Evolutionary conservation across 2,113 vertebrate genomes (phyloP).

Genomic region (Chaetops frenatus): DNA sequence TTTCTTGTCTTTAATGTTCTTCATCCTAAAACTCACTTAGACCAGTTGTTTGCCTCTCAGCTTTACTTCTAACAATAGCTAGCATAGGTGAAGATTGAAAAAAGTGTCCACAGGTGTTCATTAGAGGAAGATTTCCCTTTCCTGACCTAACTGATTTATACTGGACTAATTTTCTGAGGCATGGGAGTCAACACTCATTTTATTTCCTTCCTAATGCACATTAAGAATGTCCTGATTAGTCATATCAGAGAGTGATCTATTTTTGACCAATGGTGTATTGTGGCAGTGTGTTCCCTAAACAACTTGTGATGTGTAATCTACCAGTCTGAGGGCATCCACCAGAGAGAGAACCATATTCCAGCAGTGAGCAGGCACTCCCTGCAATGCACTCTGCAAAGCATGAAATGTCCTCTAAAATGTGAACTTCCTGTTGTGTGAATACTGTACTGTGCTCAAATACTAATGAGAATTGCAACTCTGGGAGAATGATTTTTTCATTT

Average conservation of each 20-base stretch:
- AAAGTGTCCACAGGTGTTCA: background rate
- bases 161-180: background rate
- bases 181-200: background rate
- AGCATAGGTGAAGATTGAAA: background rate
- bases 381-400: background rate
- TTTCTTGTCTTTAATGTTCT: background rate
- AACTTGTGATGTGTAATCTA: background rate
- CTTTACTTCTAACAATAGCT: background rate
- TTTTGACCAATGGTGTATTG: background rate
- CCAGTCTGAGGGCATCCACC: background rate
- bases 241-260: background rate
- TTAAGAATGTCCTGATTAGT: background rate
- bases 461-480: constrained; percentile 6
- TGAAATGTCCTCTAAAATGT: background rate
- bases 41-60: background rate
- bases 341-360: background rate
- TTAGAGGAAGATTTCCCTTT: background rate
- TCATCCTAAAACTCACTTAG: background rate
- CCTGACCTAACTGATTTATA: background rate
- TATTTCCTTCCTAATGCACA: background rate
- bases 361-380: background rate
- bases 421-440: background rate
- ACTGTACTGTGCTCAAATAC: background rate
- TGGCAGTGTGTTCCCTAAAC: background rate
- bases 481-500: background rate